Evolutionary conservation across 2,113 vertebrate genomes (phyloP), one percentile per base, ranked within the genome.

Genomic region (Sturnira hondurensis): DNA sequence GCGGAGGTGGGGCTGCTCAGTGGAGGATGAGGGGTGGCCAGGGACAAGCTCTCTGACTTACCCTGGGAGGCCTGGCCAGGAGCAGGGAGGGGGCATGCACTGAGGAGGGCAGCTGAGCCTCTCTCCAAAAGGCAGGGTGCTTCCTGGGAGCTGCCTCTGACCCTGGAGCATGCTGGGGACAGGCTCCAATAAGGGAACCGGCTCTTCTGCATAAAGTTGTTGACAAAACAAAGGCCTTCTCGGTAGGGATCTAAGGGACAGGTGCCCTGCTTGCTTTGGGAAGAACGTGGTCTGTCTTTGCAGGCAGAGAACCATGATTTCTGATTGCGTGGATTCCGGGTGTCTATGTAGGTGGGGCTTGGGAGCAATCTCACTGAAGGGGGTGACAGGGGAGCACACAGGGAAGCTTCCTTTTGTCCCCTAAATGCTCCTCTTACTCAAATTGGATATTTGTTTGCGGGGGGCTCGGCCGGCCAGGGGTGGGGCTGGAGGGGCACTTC

Each of bases 201-300:
- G 36, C 56, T 76, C 65, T 86, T 89, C 52, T 16, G 26, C n/a
- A 15, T 52, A 83, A 38, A 56, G 10, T 12, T 36, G 54, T 96
- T 22, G 63, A 63, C 47, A 78, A 83, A 83, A 83, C 7, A 54
- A 76, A 89, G 47, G 4, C 28, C 67, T 86, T 58, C 84, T 76
- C 9, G 17, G 67, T 33, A 52, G 58, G 31, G 41, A 47, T 43
- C 87, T 33, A 65, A 50, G 54, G 77, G 31, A 56, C 33, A 38
- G 2, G 16, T 22, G 16, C 61, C 41, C 20, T 68, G 16, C 43
- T n/a, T 31, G 54, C 47, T 4, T 13, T 70, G 88, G 45, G 38
- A 65, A 54, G 54, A 74, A 33, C 2, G 1, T 3, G 33, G 43
- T n/a, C 7, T 71, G 50, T 45, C 7, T 82, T 71, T 33, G 61